Base-by-base conservation (phyloP, 2,797 vertebrate species). In the Ctenochaetus hawaiiensis region DNA sequence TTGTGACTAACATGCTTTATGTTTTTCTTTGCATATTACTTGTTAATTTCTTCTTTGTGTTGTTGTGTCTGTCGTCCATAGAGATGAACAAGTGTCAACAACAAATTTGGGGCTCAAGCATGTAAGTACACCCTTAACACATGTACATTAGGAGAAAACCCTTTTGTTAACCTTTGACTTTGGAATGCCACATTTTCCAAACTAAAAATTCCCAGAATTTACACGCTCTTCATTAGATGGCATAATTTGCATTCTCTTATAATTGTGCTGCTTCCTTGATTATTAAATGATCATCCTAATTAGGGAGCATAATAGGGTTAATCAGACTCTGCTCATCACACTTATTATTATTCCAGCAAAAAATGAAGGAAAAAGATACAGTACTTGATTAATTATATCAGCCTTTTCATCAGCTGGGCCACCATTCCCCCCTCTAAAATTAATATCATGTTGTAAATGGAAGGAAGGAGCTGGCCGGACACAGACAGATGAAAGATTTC, bases 401-500 rank as follows among this genome's bases (percentile, higher is more conserved):
- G 95, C 93, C 93, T 96, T 96, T 96, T 96, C 96, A 96, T 96
- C 94, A 95, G 92, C 92, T 85, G 79, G 83, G 90, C 87, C 92
- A 90, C 92, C 93, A 95, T 91, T 94, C 91, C 90, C 93, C 95
- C 95, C 82, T 94, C 91, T 92, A 94, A 98, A 95, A 97, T 96
- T 96, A 96, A 97, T 95, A 95, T 96, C 95, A 96, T 96, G 96
- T 93, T 96, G 95, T 96, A 97, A 97, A 98, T 98, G 96, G 96
- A 97, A 95, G 94, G 94, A 95, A 95, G 96, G 96, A 96, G 96
- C 96, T 96, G 96, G 96, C 95, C 94, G 89, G 94, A 94, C 93
- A 92, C 89, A 92, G 95, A 96, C 95, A 97, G 96, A 98, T 96
- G 96, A 98, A 98, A 97, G 96, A 96, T 96, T 96, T 96, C 93